phyloP scores from a whole-genome alignment of 2,888 invertebrate species.

The Epinotia brunnichana region DNA sequence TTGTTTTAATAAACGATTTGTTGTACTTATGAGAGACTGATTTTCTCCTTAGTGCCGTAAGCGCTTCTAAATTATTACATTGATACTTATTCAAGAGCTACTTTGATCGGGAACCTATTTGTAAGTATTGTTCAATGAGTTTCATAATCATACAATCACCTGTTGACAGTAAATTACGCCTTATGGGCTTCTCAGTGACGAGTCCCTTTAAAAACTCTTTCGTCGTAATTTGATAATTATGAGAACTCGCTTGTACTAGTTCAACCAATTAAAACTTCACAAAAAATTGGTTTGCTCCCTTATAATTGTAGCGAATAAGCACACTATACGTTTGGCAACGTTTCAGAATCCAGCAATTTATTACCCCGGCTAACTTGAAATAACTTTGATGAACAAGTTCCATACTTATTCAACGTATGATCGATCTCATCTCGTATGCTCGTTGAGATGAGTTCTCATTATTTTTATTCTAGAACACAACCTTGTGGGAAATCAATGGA shows the following conservation, averaged over 20 bases:
- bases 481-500: conserved; percentile 68
- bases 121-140: too few relatives aligned
- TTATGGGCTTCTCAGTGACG: too few relatives aligned
- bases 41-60: too few relatives aligned
- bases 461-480: conserved; percentile 46
- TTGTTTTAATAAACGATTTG: too few relatives aligned
- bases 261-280: not conserved
- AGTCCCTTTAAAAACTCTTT: not conserved
- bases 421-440: conserved; percentile 42
- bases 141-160: too few relatives aligned
- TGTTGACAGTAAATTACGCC: too few relatives aligned
- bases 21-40: too few relatives aligned
- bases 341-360: conserved; percentile 28
- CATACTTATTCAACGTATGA: conserved; percentile 43
- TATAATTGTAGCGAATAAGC: not conserved
- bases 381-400: conserved; percentile 43
- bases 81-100: too few relatives aligned
- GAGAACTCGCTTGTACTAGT: not conserved
- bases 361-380: conserved; percentile 23
- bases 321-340: conserved; percentile 24
- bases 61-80: too few relatives aligned
- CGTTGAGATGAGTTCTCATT: conserved; percentile 36
- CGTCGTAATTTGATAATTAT: not conserved
- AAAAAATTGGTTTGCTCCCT: not conserved
- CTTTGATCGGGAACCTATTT: too few relatives aligned